Percentiles rank a stretch among this genome's conserved stretches.
Conservation (phyloP, 2,797 vertebrate genomes). For the Dermochelys coriacea region DNA sequence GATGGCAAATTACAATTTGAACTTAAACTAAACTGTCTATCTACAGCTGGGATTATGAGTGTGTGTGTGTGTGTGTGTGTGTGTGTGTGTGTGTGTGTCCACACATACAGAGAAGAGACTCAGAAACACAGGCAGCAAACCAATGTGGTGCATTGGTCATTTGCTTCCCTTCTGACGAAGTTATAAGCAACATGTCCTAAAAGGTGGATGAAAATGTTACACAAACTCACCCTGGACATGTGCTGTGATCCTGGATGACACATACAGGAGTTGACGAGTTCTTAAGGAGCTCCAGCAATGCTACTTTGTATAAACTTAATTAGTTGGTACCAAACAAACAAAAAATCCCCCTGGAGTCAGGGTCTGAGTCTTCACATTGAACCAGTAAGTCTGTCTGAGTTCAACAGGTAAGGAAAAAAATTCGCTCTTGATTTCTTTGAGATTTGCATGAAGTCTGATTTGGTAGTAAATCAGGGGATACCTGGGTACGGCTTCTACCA, state of each 20-base stretch:
- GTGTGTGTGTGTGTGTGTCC: too few relatives aligned
- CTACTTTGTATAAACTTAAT: slow-evolving; percentile 62
- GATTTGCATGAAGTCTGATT: neutral
- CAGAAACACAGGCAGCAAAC: neutral
- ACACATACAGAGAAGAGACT: neutral
- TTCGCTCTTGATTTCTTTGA: neutral
- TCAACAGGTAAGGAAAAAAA: neutral
- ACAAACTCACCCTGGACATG: neutral
- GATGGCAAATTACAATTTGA: too few relatives aligned
- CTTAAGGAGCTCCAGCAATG: slow-evolving; percentile 38
- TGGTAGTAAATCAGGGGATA: neutral
- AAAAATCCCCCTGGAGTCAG: slow-evolving; percentile 26
- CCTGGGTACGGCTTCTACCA: neutral
- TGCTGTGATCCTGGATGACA: neutral
- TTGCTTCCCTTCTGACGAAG: neutral
- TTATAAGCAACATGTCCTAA: slow-evolving; percentile 17
- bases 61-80: too few relatives aligned
- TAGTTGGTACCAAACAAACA: neutral
- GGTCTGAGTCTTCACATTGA: slow-evolving; percentile 12
- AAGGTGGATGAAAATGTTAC: neutral
- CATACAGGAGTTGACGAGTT: neutral
- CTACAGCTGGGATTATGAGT: neutral
- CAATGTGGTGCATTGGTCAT: neutral
- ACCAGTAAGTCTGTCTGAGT: neutral
- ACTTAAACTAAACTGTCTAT: neutral